Conservation (phyloP, 2,888 invertebrate species). For the Eumacrocentrus americanus region DNA sequence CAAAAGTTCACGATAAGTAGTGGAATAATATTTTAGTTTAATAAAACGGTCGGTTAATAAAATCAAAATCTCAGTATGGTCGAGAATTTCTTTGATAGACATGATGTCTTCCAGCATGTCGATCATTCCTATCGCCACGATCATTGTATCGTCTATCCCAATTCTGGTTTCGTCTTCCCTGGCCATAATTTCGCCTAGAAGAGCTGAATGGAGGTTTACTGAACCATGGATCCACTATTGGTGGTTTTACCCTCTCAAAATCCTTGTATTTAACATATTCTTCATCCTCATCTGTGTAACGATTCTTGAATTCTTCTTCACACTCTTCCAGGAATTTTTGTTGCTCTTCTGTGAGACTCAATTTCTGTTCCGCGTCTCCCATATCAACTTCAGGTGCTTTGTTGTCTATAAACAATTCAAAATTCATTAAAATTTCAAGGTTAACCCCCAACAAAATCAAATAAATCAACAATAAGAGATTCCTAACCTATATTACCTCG, state of each 20-base stretch:
- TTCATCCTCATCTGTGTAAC: conserved; percentile 69
- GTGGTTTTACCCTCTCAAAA: conserved; percentile 63
- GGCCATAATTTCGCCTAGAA: conserved; percentile 16
- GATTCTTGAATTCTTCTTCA: conserved; percentile 68
- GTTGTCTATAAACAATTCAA: too few species aligned
- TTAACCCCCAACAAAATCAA: too few species aligned
- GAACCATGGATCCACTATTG: conserved; percentile 68
- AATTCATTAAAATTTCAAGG: too few species aligned
- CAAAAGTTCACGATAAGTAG: too few species aligned
- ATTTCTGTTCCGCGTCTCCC: not conserved
- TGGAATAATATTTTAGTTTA: too few species aligned
- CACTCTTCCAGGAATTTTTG: conserved; percentile 68
- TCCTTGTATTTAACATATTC: conserved; percentile 66
- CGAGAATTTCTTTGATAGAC: conserved; percentile 33
- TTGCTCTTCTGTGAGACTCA: conserved; percentile 65
- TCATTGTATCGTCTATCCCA: conserved; percentile 37
- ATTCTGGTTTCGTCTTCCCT: conserved; percentile 39
- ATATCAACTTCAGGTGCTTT: too few species aligned
- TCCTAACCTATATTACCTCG: too few species aligned
- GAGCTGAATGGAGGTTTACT: conserved; percentile 41
- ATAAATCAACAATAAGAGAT: too few species aligned
- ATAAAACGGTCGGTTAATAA: not conserved
- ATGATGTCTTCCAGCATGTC: conserved; percentile 35
- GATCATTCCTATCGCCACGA: conserved; percentile 35
- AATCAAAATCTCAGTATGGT: conserved; percentile 27